Percentiles rank a stretch among this genome's conserved stretches.
Evolutionary conservation across 2,113 vertebrate genomes (phyloP).

Genomic region (Ochotona princeps): DNA sequence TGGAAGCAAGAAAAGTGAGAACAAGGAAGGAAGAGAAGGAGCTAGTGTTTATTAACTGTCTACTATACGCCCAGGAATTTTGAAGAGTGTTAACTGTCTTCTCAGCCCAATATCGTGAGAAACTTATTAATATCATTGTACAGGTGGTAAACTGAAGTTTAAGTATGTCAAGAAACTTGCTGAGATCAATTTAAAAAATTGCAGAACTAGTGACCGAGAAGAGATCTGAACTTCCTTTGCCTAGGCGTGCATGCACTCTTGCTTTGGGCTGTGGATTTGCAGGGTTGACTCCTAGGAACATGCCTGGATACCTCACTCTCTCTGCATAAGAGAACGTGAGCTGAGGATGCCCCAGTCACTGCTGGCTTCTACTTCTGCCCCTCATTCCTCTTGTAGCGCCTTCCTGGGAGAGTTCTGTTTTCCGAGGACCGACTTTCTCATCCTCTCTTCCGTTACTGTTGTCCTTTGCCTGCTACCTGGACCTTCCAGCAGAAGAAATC

Average conservation of each 20-base stretch:
- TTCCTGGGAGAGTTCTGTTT: background rate
- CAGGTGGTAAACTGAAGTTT: background rate
- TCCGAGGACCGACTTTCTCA: background rate
- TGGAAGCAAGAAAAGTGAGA: background rate
- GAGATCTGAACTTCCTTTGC: background rate
- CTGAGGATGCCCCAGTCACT: no score
- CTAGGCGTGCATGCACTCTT: background rate
- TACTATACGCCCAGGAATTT: fast-evolving
- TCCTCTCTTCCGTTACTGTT: background rate
- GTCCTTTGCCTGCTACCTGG: background rate
- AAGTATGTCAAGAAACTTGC: background rate
- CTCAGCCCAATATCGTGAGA: background rate
- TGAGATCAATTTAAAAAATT: background rate
- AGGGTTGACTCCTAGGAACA: background rate
- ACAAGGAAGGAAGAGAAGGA: background rate
- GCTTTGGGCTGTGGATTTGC: background rate
- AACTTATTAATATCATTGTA: background rate
- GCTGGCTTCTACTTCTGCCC: background rate
- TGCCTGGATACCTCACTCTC: background rate
- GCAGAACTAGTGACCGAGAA: background rate
- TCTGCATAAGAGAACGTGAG: background rate
- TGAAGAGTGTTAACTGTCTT: background rate
- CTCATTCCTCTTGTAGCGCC: background rate
- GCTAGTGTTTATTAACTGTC: background rate
- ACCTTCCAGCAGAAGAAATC: background rate